Evolutionary conservation across 1,140 invertebrate genomes (phyloP), one percentile per base, ranked within the genome.

Genomic region (Choristoneura fumiferana): DNA sequence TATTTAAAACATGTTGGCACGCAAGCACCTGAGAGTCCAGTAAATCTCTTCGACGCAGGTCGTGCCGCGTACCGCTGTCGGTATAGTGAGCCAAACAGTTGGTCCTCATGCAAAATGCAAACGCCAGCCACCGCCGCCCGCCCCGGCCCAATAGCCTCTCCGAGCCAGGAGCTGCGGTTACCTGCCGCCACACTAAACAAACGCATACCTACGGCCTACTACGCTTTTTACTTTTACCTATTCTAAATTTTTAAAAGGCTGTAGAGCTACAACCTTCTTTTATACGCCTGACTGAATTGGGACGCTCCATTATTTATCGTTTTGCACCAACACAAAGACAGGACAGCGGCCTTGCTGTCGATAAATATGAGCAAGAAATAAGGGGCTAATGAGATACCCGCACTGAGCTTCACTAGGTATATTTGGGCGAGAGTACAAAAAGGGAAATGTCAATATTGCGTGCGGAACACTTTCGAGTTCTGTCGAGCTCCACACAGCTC

Each of bases 41-140:
- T 58, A 53, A 53, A 45, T 58, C 54, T 56, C 54, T 35, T 39
- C 12, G 34, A 58, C 17, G 15, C 18, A 38, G 43, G 29, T 33
- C 17, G 40, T 38, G 9, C 37, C 54, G 54, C 33, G 54, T 56
- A 60, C 57, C 54, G 39, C 58, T 63, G 57, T 65, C 62, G 58
- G 49, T 55, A 52, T 59, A 54, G 63, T 60, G 54, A 62, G 37
- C 37, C 57, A 62, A 66, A 76, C 71, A 74, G 71, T 45, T 70
- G 56, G 63, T 54, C 39, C 68, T 69, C 71, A 73, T 76, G 65
- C 63, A 76, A 76, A 73, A 76, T 76, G 71, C 73, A 76, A 71
- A 69, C 66, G 62, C 37, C 38, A 62, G 40, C 17, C 22, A 56
- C 45, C 17, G 34, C 38, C 12, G 34, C 35, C 57, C 56, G 58